phyloP scores from a whole-genome alignment of 1,140 invertebrate genomes.

The Neodiprion pinetum region DNA sequence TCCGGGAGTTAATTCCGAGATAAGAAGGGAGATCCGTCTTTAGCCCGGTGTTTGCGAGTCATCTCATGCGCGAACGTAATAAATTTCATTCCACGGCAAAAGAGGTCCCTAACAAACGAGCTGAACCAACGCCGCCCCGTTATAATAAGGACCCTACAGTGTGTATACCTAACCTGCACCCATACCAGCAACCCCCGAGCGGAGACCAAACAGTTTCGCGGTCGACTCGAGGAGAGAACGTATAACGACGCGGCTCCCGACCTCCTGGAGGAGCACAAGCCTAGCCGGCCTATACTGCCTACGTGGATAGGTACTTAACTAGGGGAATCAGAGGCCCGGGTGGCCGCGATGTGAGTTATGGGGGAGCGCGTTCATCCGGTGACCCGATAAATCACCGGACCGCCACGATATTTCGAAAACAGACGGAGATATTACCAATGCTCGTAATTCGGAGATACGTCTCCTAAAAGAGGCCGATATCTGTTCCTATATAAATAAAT shows the following conservation, averaged over 20 bases:
- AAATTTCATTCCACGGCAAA: conserved; percentile 42
- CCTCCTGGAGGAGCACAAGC: neutral
- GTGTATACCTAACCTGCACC: too few species aligned
- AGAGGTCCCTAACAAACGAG: conserved; percentile 42
- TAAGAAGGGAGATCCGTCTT: conserved; percentile 32
- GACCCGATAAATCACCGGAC: conserved; percentile 1
- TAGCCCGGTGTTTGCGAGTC: conserved; percentile 31
- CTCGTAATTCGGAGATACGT: conserved; percentile 1
- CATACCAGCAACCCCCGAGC: neutral
- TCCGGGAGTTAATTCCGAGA: conserved; percentile 3
- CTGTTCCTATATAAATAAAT: too few species aligned
- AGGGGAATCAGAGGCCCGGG: neutral
- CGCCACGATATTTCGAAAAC: neutral
- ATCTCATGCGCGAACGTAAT: conserved; percentile 43
- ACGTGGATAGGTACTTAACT: conserved; percentile 5
- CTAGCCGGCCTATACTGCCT: neutral
- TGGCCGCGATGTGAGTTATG: conserved; percentile 3
- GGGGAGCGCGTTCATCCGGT: conserved; percentile 6
- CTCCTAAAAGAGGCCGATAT: neutral
- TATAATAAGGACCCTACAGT: too few species aligned
- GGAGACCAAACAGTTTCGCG: neutral
- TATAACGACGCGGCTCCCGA: neutral
- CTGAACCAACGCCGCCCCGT: conserved; percentile 6
- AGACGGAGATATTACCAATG: neutral
- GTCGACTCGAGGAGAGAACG: neutral